Percentiles rank a stretch among this genome's conserved stretches.
Conservation (phyloP, 2,888 invertebrate genomes). For the Leuctra nigra region DNA sequence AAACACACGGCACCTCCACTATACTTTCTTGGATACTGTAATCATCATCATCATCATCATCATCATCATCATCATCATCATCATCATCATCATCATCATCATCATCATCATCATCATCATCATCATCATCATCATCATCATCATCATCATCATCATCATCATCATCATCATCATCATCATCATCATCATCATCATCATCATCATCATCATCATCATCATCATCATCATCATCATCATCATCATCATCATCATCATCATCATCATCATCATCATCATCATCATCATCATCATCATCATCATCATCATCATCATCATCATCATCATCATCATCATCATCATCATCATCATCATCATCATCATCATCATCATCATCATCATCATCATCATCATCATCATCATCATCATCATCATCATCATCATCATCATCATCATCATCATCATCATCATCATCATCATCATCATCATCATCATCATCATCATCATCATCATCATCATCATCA, state of each 20-base stretch:
- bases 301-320: slow-evolving; percentile 20
- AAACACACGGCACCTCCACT: too few species aligned
- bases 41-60: slow-evolving; percentile 14
- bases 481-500: slow-evolving; percentile 19
- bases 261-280: slow-evolving; percentile 20
- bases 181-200: slow-evolving; percentile 20
- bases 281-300: slow-evolving; percentile 18
- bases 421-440: slow-evolving; percentile 19
- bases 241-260: slow-evolving; percentile 17
- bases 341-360: slow-evolving; percentile 19
- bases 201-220: slow-evolving; percentile 19
- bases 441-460: slow-evolving; percentile 18
- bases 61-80: slow-evolving; percentile 21
- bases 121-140: slow-evolving; percentile 21
- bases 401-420: slow-evolving; percentile 19
- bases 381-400: slow-evolving; percentile 20
- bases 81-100: slow-evolving; percentile 21
- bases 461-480: slow-evolving; percentile 18
- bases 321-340: slow-evolving; percentile 20
- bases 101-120: slow-evolving; percentile 21
- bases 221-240: slow-evolving; percentile 19
- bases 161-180: slow-evolving; percentile 20
- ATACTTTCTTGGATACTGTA: too few species aligned
- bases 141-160: slow-evolving; percentile 21
- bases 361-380: slow-evolving; percentile 16